These are phyloP conservation scores for Xanthorhoe designata DNA, from an alignment of 2,888 invertebrate species.

Conservation along the genomic window DNA sequence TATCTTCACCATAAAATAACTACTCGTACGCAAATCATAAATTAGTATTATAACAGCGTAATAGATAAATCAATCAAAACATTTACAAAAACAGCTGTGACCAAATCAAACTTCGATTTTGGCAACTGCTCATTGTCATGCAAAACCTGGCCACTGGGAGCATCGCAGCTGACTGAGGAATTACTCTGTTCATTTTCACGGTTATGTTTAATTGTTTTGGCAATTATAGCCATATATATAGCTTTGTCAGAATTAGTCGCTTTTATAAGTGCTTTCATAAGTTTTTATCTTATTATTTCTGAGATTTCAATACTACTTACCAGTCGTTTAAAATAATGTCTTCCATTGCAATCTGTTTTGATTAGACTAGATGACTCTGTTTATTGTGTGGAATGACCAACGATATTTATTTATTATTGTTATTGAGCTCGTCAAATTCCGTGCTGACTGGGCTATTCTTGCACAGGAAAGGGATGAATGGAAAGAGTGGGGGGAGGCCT, in stretches of 20 bases:
- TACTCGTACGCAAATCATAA: constrained; percentile 23
- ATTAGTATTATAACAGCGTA: constrained; percentile 34
- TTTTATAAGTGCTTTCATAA: too few species aligned
- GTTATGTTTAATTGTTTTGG: constrained; percentile 18
- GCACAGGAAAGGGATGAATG: too few species aligned
- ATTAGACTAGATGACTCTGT: too few species aligned
- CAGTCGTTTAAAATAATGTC: too few species aligned
- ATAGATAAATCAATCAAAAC: constrained; percentile 45
- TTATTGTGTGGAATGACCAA: too few species aligned
- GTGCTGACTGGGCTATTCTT: too few species aligned
- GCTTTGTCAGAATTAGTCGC: not conserved
- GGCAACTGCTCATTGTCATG: constrained; percentile 49
- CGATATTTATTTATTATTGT: too few species aligned
- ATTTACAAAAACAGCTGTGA: constrained; percentile 25
- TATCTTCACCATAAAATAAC: not conserved
- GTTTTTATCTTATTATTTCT: not conserved
- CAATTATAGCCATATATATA: too few species aligned
- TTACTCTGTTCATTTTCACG: constrained; percentile 38
- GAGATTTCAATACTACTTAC: too few species aligned
- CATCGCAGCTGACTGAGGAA: constrained; percentile 37
- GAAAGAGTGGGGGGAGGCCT: too few species aligned
- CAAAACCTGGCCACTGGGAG: constrained; percentile 36
- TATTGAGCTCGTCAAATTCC: too few species aligned
- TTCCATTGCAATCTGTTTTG: too few species aligned
- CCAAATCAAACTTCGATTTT: constrained; percentile 39